phyloP scores from a whole-genome alignment of 2,113 vertebrate species.

The Microtus montanus region DNA sequence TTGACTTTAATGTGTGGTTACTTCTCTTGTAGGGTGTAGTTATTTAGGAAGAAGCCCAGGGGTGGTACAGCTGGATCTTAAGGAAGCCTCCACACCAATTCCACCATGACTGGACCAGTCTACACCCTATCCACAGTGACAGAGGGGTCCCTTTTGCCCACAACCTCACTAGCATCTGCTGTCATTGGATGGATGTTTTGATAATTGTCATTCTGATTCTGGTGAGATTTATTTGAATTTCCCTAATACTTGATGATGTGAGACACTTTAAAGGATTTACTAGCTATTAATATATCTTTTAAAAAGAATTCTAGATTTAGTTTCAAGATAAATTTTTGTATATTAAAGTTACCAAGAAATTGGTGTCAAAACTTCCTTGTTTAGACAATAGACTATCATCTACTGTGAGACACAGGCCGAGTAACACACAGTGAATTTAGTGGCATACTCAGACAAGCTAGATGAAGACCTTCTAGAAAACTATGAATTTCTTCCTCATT shows the following conservation, averaged over 20 bases:
- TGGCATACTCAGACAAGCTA: background rate
- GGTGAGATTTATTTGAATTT: background rate
- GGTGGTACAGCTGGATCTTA: background rate
- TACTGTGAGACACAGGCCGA: background rate
- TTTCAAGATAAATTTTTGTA: background rate
- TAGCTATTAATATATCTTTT: background rate
- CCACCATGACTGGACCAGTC: background rate
- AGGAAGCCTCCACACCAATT: too few relatives aligned
- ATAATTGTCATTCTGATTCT: background rate
- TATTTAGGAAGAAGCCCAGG: background rate
- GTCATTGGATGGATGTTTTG: background rate
- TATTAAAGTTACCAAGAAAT: background rate
- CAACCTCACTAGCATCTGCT: background rate
- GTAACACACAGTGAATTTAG: background rate
- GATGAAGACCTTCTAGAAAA: slow-evolving; percentile 4
- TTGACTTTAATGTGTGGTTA: too few relatives aligned
- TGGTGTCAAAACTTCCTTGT: background rate
- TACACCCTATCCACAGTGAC: background rate
- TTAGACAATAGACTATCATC: background rate
- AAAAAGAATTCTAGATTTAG: background rate
- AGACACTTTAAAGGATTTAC: background rate
- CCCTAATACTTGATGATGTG: background rate
- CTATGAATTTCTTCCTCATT: background rate
- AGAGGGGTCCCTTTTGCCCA: background rate
- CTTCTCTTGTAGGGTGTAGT: background rate